These are phyloP conservation scores for Aplysina aerophoba DNA, from an alignment of 37 sponge, comb jelly and placozoan species.

Conservation along the genomic window DNA sequence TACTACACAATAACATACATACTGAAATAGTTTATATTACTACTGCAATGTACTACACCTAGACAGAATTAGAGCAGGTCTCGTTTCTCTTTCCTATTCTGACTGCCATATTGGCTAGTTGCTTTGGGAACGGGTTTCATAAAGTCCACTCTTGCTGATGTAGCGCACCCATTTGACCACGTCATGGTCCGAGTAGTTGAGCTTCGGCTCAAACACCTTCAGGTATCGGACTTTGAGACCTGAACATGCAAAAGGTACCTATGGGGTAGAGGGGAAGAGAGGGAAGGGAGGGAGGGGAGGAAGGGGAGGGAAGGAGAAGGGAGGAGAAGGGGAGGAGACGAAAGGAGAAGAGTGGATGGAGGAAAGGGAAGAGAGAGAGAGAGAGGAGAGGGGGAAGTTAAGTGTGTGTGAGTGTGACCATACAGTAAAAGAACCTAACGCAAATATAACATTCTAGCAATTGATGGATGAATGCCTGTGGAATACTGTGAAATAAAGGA, in stretches of 20 bases:
- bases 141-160: slow-evolving; percentile 94
- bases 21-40: too few species aligned
- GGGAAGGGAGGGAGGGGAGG: too few species aligned
- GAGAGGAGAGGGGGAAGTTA: neutral
- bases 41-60: neutral
- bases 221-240: slow-evolving; percentile 95
- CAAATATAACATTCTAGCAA: too few species aligned
- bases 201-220: slow-evolving; percentile 97
- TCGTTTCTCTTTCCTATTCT: neutral
- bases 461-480: too few species aligned
- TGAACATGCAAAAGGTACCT: slow-evolving; percentile 95
- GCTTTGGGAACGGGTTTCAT: slow-evolving; percentile 87
- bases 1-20: neutral
- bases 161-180: slow-evolving; percentile 97
- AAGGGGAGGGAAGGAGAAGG: too few species aligned
- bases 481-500: too few species aligned
- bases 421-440: too few species aligned
- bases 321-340: too few species aligned
- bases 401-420: neutral
- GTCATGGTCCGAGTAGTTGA: slow-evolving; percentile 96
- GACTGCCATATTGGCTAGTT: slow-evolving; percentile 24
- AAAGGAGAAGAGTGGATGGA: too few species aligned
- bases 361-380: too few species aligned
- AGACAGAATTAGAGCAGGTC: neutral
- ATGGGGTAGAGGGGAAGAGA: neutral